phyloP scores from a whole-genome alignment of 1,140 invertebrate species.

The Dufourea novaeangliae region DNA sequence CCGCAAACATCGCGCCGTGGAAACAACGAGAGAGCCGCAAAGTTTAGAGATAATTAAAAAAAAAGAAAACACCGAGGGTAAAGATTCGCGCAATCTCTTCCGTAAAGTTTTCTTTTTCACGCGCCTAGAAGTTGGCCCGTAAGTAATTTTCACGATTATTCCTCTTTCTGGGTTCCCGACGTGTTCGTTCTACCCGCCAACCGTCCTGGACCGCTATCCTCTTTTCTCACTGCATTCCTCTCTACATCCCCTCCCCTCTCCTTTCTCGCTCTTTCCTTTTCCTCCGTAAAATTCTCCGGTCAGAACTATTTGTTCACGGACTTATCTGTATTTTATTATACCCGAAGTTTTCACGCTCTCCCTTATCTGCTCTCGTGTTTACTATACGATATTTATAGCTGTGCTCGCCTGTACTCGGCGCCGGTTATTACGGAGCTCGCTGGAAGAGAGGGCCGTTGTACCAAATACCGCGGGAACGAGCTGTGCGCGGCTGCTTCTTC shows the following conservation, averaged over 20 bases:
- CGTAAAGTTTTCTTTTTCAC: background rate
- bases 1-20: background rate
- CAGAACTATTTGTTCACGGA: slow-evolving; percentile 68
- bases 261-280: background rate
- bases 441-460: slow-evolving; percentile 38
- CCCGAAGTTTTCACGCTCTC: slow-evolving; percentile 68
- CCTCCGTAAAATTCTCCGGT: slow-evolving; percentile 57
- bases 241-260: background rate
- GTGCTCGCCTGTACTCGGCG: slow-evolving; percentile 59
- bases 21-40: background rate
- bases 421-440: slow-evolving; percentile 63
- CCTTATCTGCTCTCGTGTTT: slow-evolving; percentile 67
- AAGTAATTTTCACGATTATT: slow-evolving; percentile 67
- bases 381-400: slow-evolving; percentile 71
- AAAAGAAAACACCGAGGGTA: background rate
- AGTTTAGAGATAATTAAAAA: slow-evolving; percentile 53
- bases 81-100: slow-evolving; percentile 11
- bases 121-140: slow-evolving; percentile 28
- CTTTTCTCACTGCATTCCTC: slow-evolving; percentile 17
- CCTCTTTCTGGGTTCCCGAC: slow-evolving; percentile 35
- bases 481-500: too few relatives aligned
- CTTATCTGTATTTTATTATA: slow-evolving; percentile 72
- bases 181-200: too few relatives aligned
- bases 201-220: background rate
- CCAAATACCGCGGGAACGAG: slow-evolving; percentile 40